Base-by-base conservation (phyloP, 2,113 vertebrate genomes). In the Gadus chalcogrammus region DNA sequence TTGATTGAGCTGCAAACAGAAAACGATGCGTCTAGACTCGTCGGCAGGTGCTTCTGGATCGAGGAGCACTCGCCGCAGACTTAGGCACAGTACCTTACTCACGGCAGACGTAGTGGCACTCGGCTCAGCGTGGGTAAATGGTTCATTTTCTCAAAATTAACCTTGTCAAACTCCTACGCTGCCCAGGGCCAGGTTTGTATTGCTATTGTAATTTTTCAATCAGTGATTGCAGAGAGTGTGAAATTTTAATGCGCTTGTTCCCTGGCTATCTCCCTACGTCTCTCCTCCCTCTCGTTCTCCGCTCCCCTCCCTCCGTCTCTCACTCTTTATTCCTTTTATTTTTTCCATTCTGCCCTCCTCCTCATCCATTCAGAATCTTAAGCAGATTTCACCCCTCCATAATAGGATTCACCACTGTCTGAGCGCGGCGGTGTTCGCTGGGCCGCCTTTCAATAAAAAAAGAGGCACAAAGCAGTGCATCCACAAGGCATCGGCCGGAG, bases 201-300 rank as follows among this genome's bases (percentile, higher is more conserved):
- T 85, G 79, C 83, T 82, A 79, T 81, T 84, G 74, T 85, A 88
- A 88, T 89, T 90, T 87, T 87, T 90, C 85, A 88, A 88, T 88
- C 85, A 84, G 76, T 80, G 70, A 89, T 84, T 81, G 76, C 65
- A 68, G 69, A 76, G 81, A 81, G 84, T 90, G 88, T 89, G 84
- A 87, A 85, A 91, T 88, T 85, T 84, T 72, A 81, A 87, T 78
- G 70, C 74, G 74, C 73, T 80, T 74, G 63, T 82, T 83, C 75
- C 73, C 74, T 79, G 67, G 73, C 70, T 35, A 15, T 64, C 69
- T 27, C 75, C 42, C 42, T 48, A 2, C 42, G 42, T 48, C 12
- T 48, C 42, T 27, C 27, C 22, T 3, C 52, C 38, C 9, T 18
- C 31, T 27, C 61, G 31, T n/a, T 28, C 4, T 5, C 31, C 28